Percentiles rank a stretch among this genome's conserved stretches.
phyloP scores from a whole-genome alignment of 2,888 invertebrate genomes.

The Tolmerus cingulatus region DNA sequence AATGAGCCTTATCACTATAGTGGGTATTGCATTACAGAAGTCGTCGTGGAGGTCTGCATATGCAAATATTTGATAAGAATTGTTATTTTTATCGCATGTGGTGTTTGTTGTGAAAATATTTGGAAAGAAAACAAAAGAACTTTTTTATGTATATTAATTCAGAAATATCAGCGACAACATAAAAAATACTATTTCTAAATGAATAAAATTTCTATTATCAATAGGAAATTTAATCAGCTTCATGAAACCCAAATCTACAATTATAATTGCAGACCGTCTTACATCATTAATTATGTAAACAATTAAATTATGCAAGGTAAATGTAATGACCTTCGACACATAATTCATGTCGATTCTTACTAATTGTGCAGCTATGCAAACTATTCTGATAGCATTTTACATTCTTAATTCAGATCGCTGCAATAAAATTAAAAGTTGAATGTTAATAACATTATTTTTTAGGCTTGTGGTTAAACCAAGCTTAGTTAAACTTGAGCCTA shows the following conservation, averaged over 20 bases:
- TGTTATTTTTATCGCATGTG: not conserved
- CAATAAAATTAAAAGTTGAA: too few relatives aligned
- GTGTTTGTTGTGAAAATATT: not conserved
- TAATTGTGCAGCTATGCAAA: not conserved
- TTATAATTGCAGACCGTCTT: not conserved
- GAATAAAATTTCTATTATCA: not conserved
- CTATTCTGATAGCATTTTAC: too few relatives aligned
- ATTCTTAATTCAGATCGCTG: too few relatives aligned
- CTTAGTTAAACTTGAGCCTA: too few relatives aligned
- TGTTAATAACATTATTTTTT: too few relatives aligned
- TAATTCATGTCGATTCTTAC: not conserved
- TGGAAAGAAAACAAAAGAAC: not conserved
- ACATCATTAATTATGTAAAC: not conserved
- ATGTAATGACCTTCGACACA: not conserved
- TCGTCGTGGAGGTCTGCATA: not conserved
- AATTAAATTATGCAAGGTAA: not conserved
- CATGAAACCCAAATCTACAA: not conserved
- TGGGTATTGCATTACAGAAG: not conserved
- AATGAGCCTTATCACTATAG: not conserved
- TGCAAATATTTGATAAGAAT: not conserved
- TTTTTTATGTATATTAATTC: not conserved
- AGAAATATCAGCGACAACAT: not conserved
- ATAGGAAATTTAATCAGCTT: not conserved
- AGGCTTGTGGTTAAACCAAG: too few relatives aligned
- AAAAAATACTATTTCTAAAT: not conserved